Evolutionary conservation across 2,113 vertebrate genomes (phyloP).

Genomic region (Ivindomyrus marchei): DNA sequence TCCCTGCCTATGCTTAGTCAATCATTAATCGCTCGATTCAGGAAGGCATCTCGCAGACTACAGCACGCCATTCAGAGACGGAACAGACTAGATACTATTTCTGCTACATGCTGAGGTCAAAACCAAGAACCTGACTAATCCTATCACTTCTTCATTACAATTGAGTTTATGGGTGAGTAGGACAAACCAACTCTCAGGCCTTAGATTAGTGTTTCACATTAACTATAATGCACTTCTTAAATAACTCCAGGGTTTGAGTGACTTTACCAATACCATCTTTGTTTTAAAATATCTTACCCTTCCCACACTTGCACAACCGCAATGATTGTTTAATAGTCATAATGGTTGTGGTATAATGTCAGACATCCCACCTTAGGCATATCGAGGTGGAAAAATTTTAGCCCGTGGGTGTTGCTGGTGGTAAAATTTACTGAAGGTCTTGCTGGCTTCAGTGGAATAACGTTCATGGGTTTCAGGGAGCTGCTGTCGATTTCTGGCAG

Average conservation of each 20-base stretch:
- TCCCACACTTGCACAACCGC: background rate
- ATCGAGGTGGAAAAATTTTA: background rate
- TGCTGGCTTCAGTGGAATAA: background rate
- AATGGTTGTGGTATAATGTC: background rate
- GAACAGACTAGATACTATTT: slow-evolving; percentile 15
- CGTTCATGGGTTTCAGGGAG: background rate
- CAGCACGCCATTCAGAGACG: slow-evolving; percentile 23
- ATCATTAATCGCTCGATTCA: slow-evolving; percentile 53
- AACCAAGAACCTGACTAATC: background rate
- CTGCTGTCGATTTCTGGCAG: background rate
- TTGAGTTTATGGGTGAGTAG: slow-evolving; percentile 10
- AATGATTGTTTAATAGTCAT: background rate
- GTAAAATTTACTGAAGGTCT: background rate
- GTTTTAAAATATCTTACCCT: background rate
- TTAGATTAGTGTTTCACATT: background rate
- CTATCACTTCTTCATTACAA: background rate
- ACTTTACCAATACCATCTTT: background rate
- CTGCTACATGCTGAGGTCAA: background rate
- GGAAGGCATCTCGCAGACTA: slow-evolving; percentile 29
- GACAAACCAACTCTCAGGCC: background rate
- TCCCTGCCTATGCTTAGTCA: slow-evolving; percentile 43
- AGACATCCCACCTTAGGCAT: background rate
- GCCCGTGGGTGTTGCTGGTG: background rate
- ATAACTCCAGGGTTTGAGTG: background rate
- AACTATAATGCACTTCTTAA: background rate